Evolutionary conservation across 2,888 invertebrate genomes (phyloP).

Genomic region (Antheraea yamamai): DNA sequence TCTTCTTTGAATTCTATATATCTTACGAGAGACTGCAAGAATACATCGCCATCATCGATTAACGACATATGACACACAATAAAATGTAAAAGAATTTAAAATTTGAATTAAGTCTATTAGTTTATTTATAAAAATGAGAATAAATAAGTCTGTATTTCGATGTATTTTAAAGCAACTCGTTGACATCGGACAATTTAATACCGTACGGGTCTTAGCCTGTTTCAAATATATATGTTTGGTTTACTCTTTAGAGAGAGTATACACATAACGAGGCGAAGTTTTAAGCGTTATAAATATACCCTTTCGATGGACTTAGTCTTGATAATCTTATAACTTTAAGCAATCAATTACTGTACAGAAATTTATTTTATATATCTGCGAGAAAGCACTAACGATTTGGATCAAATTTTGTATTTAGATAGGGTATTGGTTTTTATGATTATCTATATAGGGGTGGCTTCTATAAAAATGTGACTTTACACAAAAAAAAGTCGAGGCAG

Average conservation of each 20-base stretch:
- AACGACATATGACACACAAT: background rate
- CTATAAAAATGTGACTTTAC: no score
- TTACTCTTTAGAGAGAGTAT: background rate
- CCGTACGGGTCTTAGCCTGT: background rate
- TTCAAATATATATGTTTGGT: constrained; percentile 10
- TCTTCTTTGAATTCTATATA: no score
- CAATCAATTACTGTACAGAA: no score
- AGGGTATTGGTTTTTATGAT: no score
- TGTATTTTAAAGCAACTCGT: background rate
- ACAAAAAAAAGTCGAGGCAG: no score
- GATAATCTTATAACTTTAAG: no score
- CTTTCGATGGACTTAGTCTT: background rate
- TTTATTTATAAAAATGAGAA: background rate
- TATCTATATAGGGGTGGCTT: no score
- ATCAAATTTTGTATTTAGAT: no score
- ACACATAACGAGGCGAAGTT: background rate
- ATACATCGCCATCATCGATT: no score
- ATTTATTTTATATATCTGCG: no score
- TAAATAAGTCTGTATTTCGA: background rate
- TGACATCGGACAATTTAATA: background rate
- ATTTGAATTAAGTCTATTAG: background rate
- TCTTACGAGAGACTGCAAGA: no score
- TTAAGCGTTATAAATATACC: background rate
- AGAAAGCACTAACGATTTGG: no score
- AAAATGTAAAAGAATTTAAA: background rate